phyloP scores from a whole-genome alignment of 2,797 vertebrate genomes.

The Vultur gryphus region DNA sequence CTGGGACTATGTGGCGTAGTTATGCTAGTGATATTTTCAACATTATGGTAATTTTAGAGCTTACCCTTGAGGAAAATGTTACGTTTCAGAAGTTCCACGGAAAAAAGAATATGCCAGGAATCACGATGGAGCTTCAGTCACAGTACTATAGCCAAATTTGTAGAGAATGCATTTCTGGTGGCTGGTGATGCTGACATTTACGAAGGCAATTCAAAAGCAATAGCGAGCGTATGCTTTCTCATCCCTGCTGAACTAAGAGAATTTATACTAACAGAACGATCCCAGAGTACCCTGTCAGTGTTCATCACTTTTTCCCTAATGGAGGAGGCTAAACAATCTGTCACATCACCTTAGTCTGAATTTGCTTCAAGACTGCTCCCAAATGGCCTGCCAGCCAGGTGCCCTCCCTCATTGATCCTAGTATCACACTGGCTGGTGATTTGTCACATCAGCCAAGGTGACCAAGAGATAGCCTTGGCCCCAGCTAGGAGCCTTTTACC shows the following conservation, averaged over 20 bases:
- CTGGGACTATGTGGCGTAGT: not conserved
- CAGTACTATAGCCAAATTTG: not conserved
- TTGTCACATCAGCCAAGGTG: slow-evolving; percentile 9
- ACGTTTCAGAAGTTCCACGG: not conserved
- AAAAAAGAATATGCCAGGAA: slow-evolving; percentile 12
- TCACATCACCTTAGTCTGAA: not conserved
- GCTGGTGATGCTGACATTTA: not conserved
- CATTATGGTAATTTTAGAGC: not conserved
- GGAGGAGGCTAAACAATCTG: slow-evolving; percentile 9
- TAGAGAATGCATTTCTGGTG: not conserved
- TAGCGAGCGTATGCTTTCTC: not conserved
- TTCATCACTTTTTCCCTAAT: slow-evolving; percentile 34
- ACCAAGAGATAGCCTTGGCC: slow-evolving; percentile 25
- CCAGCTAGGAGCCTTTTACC: slow-evolving; percentile 23
- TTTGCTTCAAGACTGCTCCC: not conserved
- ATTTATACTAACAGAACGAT: not conserved
- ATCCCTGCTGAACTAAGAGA: not conserved
- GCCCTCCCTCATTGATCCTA: not conserved
- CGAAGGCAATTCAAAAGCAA: not conserved
- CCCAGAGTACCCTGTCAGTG: slow-evolving; percentile 5
- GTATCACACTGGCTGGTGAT: not conserved
- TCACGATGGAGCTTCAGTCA: not conserved
- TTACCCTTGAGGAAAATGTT: slow-evolving; percentile 10
- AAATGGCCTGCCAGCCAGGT: not conserved
- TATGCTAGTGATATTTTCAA: not conserved